A percentile compares a stretch with the other conserved stretches of the same genome.
Evolutionary conservation across 2,888 invertebrate genomes (phyloP).

Genomic region (Mythimna vitellina): DNA sequence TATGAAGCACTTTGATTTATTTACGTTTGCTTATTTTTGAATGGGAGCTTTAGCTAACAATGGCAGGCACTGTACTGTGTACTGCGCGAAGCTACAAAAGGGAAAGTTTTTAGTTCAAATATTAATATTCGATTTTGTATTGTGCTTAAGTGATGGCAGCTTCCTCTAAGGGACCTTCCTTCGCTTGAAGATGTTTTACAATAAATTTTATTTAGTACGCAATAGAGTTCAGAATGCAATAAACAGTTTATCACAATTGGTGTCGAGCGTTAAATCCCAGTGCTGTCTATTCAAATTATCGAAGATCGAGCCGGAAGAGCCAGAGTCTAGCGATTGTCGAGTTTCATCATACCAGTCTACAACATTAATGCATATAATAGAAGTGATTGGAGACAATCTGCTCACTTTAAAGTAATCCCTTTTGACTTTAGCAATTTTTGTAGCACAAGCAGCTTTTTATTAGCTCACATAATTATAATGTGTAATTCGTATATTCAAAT

Average conservation of each 20-base stretch:
- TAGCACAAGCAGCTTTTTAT: background rate
- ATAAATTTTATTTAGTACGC: background rate
- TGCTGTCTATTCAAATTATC: slow-evolving; percentile 56
- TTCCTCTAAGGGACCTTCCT: slow-evolving; percentile 23
- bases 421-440: background rate
- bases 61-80: slow-evolving; percentile 2
- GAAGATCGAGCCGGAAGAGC: slow-evolving; percentile 44
- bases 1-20: slow-evolving; percentile 50
- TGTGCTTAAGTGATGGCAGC: slow-evolving; percentile 34
- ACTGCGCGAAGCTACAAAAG: slow-evolving; percentile 7
- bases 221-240: slow-evolving; percentile 44
- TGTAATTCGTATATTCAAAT: background rate
- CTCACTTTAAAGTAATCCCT: background rate
- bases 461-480: background rate
- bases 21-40: slow-evolving; percentile 32
- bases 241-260: slow-evolving; percentile 44
- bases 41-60: slow-evolving; percentile 14
- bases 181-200: slow-evolving; percentile 6
- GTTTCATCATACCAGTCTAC: slow-evolving; percentile 25
- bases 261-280: slow-evolving; percentile 44
- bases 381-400: background rate
- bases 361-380: background rate
- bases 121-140: slow-evolving; percentile 41
- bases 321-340: slow-evolving; percentile 35
- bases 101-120: slow-evolving; percentile 27